These are phyloP conservation scores for Macrostomum lignano DNA, from an alignment of 1,140 invertebrate species.

Conservation along the genomic window DNA sequence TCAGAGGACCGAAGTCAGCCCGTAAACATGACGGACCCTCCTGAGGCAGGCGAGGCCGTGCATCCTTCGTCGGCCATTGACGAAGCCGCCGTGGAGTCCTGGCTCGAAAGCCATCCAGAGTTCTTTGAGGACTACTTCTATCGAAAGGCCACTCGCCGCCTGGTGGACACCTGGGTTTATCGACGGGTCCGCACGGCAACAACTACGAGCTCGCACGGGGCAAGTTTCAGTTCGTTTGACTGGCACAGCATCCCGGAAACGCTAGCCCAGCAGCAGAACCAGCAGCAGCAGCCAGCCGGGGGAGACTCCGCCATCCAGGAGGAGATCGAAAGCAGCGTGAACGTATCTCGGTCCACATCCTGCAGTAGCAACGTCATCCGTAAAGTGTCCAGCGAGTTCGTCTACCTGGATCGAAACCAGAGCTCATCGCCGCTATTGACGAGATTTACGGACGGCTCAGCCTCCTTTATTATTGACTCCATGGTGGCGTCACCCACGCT, in stretches of 20 bases:
- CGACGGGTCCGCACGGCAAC: neutral
- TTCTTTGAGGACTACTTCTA: slow-evolving; percentile 78
- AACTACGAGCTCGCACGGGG: neutral
- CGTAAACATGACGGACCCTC: too few species aligned
- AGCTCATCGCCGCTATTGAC: too few species aligned
- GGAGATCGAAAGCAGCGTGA: neutral
- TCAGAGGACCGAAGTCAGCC: too few species aligned
- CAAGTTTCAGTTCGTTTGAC: neutral
- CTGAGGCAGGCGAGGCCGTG: too few species aligned
- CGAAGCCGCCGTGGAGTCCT: too few species aligned
- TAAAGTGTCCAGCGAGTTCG: too few species aligned
- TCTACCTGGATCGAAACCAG: too few species aligned
- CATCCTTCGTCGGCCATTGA: too few species aligned
- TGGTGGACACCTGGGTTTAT: slow-evolving; percentile 49
- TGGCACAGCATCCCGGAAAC: neutral
- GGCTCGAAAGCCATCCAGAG: slow-evolving; percentile 78
- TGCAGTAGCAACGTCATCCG: neutral
- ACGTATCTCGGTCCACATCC: neutral
- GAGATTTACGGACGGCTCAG: too few species aligned
- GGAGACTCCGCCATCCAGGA: slow-evolving; percentile 1
- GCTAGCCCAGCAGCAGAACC: neutral
- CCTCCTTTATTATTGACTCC: too few species aligned
- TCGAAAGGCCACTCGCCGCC: slow-evolving; percentile 60
- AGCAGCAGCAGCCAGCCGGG: neutral
- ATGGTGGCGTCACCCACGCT: too few species aligned